phyloP scores from a whole-genome alignment of 2,888 invertebrate species.

The Ectemnius continuus region DNA sequence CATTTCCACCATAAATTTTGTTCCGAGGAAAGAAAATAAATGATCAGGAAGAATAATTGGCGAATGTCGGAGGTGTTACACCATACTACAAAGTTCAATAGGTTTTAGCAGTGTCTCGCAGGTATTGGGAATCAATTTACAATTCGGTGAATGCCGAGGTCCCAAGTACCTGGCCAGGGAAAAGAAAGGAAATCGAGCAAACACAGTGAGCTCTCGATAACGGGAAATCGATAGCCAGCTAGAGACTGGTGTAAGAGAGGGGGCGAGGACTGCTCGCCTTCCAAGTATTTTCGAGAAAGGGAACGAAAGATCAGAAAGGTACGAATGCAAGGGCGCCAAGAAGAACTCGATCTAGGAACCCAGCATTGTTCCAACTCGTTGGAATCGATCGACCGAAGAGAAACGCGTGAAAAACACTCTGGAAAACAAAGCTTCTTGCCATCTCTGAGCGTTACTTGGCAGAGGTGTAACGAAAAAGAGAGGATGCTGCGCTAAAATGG shows the following conservation, averaged over 20 bases:
- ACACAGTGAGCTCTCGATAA: slow-evolving; percentile 20
- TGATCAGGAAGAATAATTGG: neutral
- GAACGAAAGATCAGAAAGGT: too few relatives aligned
- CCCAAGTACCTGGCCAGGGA: neutral
- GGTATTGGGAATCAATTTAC: slow-evolving; percentile 23
- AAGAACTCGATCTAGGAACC: too few relatives aligned
- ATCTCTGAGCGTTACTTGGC: too few relatives aligned
- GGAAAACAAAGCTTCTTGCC: too few relatives aligned
- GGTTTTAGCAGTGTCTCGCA: neutral
- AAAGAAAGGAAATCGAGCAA: slow-evolving; percentile 26
- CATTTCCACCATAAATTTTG: too few relatives aligned
- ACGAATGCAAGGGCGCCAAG: too few relatives aligned
- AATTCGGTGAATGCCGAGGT: slow-evolving; percentile 14
- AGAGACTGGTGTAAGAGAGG: neutral
- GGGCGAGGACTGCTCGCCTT: neutral
- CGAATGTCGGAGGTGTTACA: neutral
- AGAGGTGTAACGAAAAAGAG: too few relatives aligned
- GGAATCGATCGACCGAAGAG: too few relatives aligned
- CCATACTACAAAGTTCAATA: neutral
- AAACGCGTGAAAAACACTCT: too few relatives aligned
- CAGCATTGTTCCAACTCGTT: too few relatives aligned
- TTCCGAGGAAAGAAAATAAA: too few relatives aligned
- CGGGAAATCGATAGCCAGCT: slow-evolving; percentile 23
- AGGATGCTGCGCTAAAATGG: too few relatives aligned
- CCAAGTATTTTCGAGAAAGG: neutral